Evolutionary conservation across 2,113 vertebrate genomes (phyloP), one percentile per base, ranked within the genome.

Genomic region (Peucedramus taeniatus): DNA sequence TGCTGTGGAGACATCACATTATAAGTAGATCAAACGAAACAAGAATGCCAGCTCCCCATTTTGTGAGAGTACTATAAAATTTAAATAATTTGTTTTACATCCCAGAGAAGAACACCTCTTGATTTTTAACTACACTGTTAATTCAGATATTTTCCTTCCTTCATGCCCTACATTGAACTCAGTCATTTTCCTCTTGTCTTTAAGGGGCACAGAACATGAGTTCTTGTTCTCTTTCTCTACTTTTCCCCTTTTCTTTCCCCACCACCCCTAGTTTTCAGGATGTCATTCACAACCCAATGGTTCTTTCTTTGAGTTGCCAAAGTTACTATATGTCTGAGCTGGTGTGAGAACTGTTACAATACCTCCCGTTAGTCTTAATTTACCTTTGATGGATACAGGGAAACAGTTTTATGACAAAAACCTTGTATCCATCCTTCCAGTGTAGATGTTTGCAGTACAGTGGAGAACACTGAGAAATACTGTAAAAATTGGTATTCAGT

Each of bases 241-340:
- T 24, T 35, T 49, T 11, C 11, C 2, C 3, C 3, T 4, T 15
- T 26, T 7, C 4, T 16, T 13, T 2, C 2, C 2, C 14, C 28
- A 26, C 3, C 1, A 24, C 10, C 8, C 2, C 4, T 6, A 24
- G 4, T 63, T 86, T 31, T 65, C 68, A 61, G 47, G 47, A 44
- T 78, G 47, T 51, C 60, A 64, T 89, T 91, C 84, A 56, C 35
- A 87, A 68, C 5, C 19, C 51, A 83, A 0, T 59, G 42, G 66
- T 26, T 13, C n/a, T 27, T 63, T 54, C 30, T 68, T 18, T 82
- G 33, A 70, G 21, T 26, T 87, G 24, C 24, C 40, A 51, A 71
- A 94, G 44, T 14, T 65, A 9, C 77, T 83, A 12, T 23, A n/a
- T 35, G 30, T 59, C 31, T 59, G 15, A 94, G 33, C 21, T 66